Conservation (phyloP, 2,113 vertebrate species). For the Trachemys scripta region DNA sequence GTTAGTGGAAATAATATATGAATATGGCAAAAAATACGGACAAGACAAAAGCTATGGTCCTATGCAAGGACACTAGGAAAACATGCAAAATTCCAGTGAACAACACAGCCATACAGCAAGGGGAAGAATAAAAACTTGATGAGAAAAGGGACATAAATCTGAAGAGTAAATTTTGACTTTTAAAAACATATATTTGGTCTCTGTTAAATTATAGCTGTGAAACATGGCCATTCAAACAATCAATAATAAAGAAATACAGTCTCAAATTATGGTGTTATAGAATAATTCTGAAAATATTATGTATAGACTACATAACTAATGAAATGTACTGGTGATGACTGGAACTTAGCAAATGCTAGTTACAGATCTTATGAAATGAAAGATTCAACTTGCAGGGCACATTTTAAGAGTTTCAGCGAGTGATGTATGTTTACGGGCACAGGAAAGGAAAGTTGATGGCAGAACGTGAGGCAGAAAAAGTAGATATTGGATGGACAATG, state of each 20-base stretch:
- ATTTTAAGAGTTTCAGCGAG: not conserved
- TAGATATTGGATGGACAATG: not conserved
- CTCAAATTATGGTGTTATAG: not conserved
- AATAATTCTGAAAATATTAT: not conserved
- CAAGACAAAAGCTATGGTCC: not conserved
- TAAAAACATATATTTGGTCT: not conserved
- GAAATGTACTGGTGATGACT: not conserved
- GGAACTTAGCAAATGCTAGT: not conserved
- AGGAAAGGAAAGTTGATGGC: not conserved
- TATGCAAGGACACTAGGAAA: not conserved
- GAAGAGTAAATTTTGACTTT: not conserved
- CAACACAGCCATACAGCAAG: not conserved
- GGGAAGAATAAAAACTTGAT: not conserved
- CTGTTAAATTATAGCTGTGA: not conserved
- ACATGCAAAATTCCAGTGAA: not conserved
- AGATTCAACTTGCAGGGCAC: not conserved
- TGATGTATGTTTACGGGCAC: not conserved
- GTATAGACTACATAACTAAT: not conserved
- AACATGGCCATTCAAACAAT: not conserved
- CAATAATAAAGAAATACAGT: not conserved
- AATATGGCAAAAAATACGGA: not conserved
- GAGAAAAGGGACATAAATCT: not conserved
- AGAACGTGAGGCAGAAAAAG: not conserved
- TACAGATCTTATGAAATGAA: not conserved
- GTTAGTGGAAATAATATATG: not conserved